Percentiles rank a stretch among this genome's conserved stretches.
Conservation (phyloP, 2,888 invertebrate species). For the Ferrisia virgata region DNA sequence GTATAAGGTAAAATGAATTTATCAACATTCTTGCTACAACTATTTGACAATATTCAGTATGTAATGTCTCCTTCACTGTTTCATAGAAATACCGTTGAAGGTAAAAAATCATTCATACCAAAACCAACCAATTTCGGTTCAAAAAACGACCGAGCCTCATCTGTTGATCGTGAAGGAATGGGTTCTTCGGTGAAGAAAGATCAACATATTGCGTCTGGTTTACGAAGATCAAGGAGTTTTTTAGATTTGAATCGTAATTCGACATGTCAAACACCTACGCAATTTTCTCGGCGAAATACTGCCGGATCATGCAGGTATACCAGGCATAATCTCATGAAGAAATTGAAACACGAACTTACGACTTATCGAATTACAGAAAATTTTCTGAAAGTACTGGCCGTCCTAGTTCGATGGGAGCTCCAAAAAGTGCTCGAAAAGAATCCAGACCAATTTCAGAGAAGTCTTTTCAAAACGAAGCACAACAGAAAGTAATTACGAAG, state of each 20-base stretch:
- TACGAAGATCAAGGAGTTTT: constrained; percentile 34
- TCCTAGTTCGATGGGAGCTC: constrained; percentile 46
- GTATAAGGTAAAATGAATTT: neutral
- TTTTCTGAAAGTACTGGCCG: constrained; percentile 40
- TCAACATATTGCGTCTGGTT: neutral
- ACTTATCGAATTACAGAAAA: neutral
- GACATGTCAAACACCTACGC: constrained; percentile 21
- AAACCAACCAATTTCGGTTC: neutral
- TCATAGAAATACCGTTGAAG: neutral
- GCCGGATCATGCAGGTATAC: constrained; percentile 10
- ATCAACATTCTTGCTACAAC: neutral
- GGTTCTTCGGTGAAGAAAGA: constrained; percentile 6
- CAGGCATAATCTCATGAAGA: no score
- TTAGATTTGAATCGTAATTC: constrained; percentile 26
- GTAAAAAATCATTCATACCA: constrained; percentile 39
- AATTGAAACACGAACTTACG: no score
- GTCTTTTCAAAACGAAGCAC: constrained; percentile 45
- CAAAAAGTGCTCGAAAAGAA: constrained; percentile 47
- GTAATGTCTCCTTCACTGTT: neutral
- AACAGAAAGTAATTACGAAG: constrained; percentile 47
- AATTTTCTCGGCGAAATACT: neutral
- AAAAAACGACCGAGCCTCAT: constrained; percentile 12
- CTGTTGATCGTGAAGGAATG: constrained; percentile 24
- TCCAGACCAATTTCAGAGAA: constrained; percentile 47
- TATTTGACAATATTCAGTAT: neutral